A percentile compares a stretch with the other conserved stretches of the same genome.
Conservation (phyloP, 2,888 invertebrate species). For the Dastarcus helophoroides region DNA sequence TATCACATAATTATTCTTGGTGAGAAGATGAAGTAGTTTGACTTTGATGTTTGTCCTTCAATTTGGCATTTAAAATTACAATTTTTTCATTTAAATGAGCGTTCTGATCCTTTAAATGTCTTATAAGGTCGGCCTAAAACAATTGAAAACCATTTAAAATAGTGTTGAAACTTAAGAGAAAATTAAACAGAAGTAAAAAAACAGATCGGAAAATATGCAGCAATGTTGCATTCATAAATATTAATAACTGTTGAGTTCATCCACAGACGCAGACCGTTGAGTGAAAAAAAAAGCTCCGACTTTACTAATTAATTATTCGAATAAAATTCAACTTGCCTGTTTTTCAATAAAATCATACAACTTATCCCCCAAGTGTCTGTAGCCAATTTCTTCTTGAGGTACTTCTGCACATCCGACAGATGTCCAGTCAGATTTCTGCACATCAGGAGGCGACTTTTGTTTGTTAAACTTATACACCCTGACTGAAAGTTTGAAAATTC, state of each 20-base stretch:
- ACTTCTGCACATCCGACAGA: slow-evolving; percentile 40
- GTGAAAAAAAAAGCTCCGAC: too few relatives aligned
- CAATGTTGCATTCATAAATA: too few relatives aligned
- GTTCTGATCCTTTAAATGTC: slow-evolving; percentile 56
- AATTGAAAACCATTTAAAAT: slow-evolving; percentile 4
- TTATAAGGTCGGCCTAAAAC: slow-evolving; percentile 51
- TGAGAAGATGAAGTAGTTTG: too few relatives aligned
- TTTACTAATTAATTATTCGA: too few relatives aligned
- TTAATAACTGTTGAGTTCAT: too few relatives aligned
- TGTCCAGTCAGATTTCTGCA: slow-evolving; percentile 49
- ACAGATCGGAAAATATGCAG: slow-evolving; percentile 2
- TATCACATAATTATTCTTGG: too few relatives aligned
- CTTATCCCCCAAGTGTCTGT: slow-evolving; percentile 38
- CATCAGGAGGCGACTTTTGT: slow-evolving; percentile 48
- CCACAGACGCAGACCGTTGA: too few relatives aligned
- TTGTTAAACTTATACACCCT: slow-evolving; percentile 50
- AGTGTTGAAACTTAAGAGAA: not conserved
- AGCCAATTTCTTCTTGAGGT: slow-evolving; percentile 42
- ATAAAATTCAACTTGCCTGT: slow-evolving; percentile 35
- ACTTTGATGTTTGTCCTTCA: slow-evolving; percentile 5
- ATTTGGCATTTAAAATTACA: slow-evolving; percentile 45
- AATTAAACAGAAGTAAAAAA: slow-evolving; percentile 7
- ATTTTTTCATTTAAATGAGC: slow-evolving; percentile 52
- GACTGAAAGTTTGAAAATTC: slow-evolving; percentile 33
- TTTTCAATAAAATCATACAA: slow-evolving; percentile 52